A percentile compares a stretch with the other conserved stretches of the same genome.
phyloP scores from a whole-genome alignment of 2,888 invertebrate genomes.

The Brachycybe producta region DNA sequence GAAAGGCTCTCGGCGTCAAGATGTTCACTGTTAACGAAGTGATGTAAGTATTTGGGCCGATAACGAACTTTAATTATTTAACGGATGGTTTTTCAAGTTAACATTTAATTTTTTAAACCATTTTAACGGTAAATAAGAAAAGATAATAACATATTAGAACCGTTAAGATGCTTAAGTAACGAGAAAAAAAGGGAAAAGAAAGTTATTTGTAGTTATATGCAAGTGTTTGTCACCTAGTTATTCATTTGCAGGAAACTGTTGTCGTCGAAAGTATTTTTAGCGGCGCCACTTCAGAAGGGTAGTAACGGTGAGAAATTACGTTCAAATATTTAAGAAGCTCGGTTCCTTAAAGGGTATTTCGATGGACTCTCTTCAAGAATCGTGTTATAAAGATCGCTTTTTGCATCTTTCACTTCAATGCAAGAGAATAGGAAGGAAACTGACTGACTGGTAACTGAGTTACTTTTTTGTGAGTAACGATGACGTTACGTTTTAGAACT shows the following conservation, averaged over 20 bases:
- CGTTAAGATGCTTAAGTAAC: not conserved
- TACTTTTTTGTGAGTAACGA: too few species aligned
- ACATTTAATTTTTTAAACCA: not conserved
- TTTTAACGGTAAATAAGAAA: not conserved
- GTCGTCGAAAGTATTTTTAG: not conserved
- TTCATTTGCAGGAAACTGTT: slow-evolving; percentile 14
- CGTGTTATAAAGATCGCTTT: too few species aligned
- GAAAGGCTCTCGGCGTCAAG: slow-evolving; percentile 17
- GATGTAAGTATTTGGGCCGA: slow-evolving; percentile 16
- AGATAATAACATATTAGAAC: too few species aligned
- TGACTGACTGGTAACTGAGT: too few species aligned
- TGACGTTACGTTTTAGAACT: too few species aligned
- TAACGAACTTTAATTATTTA: not conserved
- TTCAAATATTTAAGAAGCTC: not conserved
- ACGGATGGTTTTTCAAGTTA: not conserved
- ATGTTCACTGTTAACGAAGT: slow-evolving; percentile 11
- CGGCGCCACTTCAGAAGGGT: slow-evolving; percentile 4
- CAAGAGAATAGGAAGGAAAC: too few species aligned
- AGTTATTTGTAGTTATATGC: not conserved
- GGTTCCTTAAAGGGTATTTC: not conserved
- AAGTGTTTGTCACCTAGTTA: not conserved
- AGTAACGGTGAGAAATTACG: slow-evolving; percentile 9
- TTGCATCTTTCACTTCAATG: too few species aligned
- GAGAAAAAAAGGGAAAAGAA: not conserved
- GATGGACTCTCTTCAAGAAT: not conserved